A percentile compares a stretch with the other conserved stretches of the same genome.
Evolutionary conservation across 2,888 invertebrate species (phyloP).

Genomic region (Onchidella celtica): DNA sequence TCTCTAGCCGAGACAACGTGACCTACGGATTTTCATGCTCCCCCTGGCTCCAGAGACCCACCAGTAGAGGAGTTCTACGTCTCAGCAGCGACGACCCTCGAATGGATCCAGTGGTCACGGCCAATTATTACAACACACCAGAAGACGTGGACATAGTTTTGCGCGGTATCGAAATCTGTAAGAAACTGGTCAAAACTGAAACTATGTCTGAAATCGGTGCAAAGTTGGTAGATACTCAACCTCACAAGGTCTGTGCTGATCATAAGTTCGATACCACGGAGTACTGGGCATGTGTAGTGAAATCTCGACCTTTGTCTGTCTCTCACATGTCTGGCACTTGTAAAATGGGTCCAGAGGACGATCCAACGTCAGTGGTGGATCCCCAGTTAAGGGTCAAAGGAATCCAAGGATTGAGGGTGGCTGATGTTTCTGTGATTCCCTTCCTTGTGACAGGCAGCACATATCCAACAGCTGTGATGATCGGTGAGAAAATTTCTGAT

Average conservation of each 20-base stretch:
- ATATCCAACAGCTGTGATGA: constrained; percentile 63
- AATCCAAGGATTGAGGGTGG: constrained; percentile 59
- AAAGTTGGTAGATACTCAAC: not conserved
- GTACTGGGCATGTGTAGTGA: constrained; percentile 58
- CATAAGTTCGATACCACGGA: constrained; percentile 48
- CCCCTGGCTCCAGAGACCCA: constrained; percentile 80
- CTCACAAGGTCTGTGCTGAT: constrained; percentile 4
- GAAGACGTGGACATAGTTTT: constrained; percentile 82
- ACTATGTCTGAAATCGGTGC: constrained; percentile 22
- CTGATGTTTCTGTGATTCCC: constrained; percentile 67
- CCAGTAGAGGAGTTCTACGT: constrained; percentile 89
- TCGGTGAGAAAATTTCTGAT: constrained; percentile 63
- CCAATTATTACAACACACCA: constrained; percentile 89
- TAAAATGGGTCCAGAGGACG: constrained; percentile 83
- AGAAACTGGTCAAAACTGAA: constrained; percentile 20
- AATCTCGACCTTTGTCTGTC: constrained; percentile 45
- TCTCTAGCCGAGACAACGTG: not conserved
- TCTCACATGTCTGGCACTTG: constrained; percentile 88
- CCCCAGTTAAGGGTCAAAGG: too few species aligned
- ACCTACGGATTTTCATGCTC: constrained; percentile 69
- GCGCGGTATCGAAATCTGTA: constrained; percentile 46
- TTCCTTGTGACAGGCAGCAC: constrained; percentile 61
- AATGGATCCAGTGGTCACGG: constrained; percentile 90
- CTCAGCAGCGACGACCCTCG: constrained; percentile 88
- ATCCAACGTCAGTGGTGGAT: constrained; percentile 85